These are phyloP conservation scores for Mesorhabditis spiculigera DNA, from an alignment of 2,888 invertebrate genomes.

Conservation along the genomic window DNA sequence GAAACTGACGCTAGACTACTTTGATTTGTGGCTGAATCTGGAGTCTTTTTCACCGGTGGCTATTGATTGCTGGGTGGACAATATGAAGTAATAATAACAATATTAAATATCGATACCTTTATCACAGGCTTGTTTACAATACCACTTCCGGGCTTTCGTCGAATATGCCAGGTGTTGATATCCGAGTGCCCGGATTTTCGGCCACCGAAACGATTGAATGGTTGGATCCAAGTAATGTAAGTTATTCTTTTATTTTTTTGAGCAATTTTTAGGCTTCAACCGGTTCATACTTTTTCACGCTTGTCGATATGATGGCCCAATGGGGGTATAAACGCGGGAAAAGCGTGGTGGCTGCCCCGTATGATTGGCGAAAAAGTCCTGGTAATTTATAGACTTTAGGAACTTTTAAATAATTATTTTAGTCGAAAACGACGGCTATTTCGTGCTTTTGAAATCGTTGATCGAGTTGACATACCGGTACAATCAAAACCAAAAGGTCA, in stretches of 20 bases:
- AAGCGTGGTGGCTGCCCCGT: conserved; percentile 86
- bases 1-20: conserved; percentile 76
- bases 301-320: conserved; percentile 75
- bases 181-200: conserved; percentile 83
- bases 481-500: conserved; percentile 76
- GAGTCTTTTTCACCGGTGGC: conserved; percentile 82
- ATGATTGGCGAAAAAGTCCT: conserved; percentile 91
- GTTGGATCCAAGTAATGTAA: conserved; percentile 79
- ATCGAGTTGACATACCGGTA: conserved; percentile 78
- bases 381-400: conserved; percentile 65
- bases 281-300: conserved; percentile 76
- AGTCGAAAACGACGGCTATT: conserved; percentile 84
- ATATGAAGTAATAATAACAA: conserved; percentile 60
- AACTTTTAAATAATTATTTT: conserved; percentile 43
- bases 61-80: conserved; percentile 84
- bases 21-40: conserved; percentile 90
- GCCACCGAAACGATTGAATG: conserved; percentile 84
- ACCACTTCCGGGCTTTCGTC: conserved; percentile 77
- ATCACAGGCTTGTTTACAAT: conserved; percentile 74
- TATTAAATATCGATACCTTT: neutral
- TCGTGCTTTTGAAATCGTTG: conserved; percentile 73
- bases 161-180: conserved; percentile 78
- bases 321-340: conserved; percentile 76
- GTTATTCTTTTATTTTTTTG: conserved; percentile 2
- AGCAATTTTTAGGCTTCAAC: conserved; percentile 54